Percentiles rank a stretch among this genome's conserved stretches.
Evolutionary conservation across 2,888 invertebrate species (phyloP).

Genomic region (Amphiduros pacificus): DNA sequence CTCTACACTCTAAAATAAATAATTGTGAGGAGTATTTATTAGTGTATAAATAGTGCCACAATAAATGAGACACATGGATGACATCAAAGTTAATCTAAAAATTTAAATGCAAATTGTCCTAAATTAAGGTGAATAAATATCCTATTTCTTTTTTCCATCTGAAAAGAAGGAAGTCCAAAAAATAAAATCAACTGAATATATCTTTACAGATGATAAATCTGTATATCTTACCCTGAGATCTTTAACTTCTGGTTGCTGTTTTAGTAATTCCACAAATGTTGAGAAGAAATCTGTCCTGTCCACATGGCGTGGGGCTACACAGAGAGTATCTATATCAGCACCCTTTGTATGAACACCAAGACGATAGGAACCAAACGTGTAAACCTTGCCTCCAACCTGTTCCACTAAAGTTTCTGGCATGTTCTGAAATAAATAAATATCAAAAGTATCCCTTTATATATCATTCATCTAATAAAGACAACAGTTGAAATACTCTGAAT

Average conservation of each 20-base stretch:
- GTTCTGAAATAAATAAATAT: constrained; percentile 66
- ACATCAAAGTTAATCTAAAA: background rate
- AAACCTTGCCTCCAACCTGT: constrained; percentile 92
- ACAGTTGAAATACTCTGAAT: too few species aligned
- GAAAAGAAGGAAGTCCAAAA: background rate
- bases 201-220: background rate
- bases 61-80: background rate
- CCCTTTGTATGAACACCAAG: constrained; percentile 87
- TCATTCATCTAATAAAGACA: too few species aligned
- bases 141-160: background rate
- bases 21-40: background rate
- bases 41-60: background rate
- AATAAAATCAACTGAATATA: background rate
- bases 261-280: constrained; percentile 90
- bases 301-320: constrained; percentile 96
- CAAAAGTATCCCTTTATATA: too few species aligned
- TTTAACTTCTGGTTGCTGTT: constrained; percentile 81
- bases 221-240: constrained; percentile 71
- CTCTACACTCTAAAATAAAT: constrained; percentile 76
- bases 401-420: constrained; percentile 90
- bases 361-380: constrained; percentile 96
- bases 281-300: constrained; percentile 91
- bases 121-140: background rate
- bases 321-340: constrained; percentile 98
- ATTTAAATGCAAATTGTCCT: background rate